Percentiles rank a stretch among this genome's conserved stretches.
These are phyloP conservation scores for Pyrocoelia pectoralis DNA, from an alignment of 2,888 invertebrate species.

Conservation along the genomic window DNA sequence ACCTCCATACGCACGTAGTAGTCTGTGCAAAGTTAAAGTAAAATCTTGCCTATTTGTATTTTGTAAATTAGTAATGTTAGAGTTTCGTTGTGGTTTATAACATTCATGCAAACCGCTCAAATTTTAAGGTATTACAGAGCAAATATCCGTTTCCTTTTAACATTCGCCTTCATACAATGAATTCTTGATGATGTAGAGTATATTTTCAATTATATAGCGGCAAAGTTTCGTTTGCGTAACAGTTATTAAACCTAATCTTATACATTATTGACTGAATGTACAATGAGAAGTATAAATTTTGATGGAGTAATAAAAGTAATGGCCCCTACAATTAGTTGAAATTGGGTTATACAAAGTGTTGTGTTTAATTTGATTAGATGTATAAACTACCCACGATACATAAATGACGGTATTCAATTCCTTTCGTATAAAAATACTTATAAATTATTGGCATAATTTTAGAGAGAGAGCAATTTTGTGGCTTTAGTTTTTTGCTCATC, in stretches of 20 bases:
- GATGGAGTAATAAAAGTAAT: not conserved
- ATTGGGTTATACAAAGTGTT: constrained; percentile 1
- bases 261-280: not conserved
- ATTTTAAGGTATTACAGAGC: not conserved
- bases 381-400: not conserved
- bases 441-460: too few relatives aligned
- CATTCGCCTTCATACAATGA: not conserved
- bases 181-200: not conserved
- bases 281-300: constrained; percentile 1
- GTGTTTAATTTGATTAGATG: not conserved
- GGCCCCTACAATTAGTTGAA: not conserved
- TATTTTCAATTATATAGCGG: not conserved
- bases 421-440: not conserved
- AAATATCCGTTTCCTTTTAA: not conserved
- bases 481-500: constrained; percentile 10
- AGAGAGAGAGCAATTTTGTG: not conserved
- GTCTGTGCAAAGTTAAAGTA: constrained; percentile 32
- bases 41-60: constrained; percentile 39
- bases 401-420: not conserved
- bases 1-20: constrained; percentile 34
- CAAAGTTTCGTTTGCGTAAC: not conserved
- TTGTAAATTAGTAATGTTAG: constrained; percentile 37
- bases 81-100: not conserved
- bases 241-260: constrained; percentile 1
- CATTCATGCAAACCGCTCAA: not conserved